Percentiles rank a stretch among this genome's conserved stretches.
Evolutionary conservation across 2,797 vertebrate species (phyloP).

Genomic region (Taeniopygia guttata): DNA sequence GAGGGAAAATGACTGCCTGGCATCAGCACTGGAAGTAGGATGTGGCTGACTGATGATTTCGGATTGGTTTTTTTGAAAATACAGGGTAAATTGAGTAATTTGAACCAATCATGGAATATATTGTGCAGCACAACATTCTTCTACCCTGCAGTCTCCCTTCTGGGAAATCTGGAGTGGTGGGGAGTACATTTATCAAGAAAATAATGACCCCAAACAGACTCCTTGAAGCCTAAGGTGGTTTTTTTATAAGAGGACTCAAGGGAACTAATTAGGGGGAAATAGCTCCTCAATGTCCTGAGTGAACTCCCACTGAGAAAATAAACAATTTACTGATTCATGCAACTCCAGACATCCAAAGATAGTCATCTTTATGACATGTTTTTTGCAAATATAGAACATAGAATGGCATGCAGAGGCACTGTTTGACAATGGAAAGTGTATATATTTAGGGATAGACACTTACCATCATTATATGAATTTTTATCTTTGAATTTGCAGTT

Average conservation of each 20-base stretch:
- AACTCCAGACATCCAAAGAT: conserved; percentile 4
- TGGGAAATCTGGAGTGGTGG: conserved; percentile 43
- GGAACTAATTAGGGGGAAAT: conserved; percentile 76
- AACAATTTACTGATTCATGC: conserved; percentile 53
- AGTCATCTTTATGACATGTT: background rate
- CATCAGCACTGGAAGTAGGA: conserved; percentile 51
- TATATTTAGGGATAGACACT: background rate
- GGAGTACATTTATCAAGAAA: conserved; percentile 62
- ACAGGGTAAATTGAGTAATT: conserved; percentile 63
- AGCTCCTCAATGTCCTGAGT: conserved; percentile 56
- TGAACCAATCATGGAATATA: conserved; percentile 60
- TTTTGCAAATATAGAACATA: background rate
- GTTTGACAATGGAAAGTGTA: background rate
- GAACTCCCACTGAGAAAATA: conserved; percentile 62
- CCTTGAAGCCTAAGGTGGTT: conserved; percentile 46
- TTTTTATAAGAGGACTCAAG: conserved; percentile 65
- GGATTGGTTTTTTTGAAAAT: conserved; percentile 48
- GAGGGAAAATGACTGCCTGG: conserved; percentile 66
- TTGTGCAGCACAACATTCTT: conserved; percentile 42
- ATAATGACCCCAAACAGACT: conserved; percentile 72
- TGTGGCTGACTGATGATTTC: conserved; percentile 47
- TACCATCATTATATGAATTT: background rate
- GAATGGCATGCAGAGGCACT: background rate
- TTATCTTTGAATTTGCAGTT: background rate
- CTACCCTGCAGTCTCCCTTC: conserved; percentile 40